phyloP scores from a whole-genome alignment of 2,888 invertebrate genomes.

The Agrotis exclamationis region DNA sequence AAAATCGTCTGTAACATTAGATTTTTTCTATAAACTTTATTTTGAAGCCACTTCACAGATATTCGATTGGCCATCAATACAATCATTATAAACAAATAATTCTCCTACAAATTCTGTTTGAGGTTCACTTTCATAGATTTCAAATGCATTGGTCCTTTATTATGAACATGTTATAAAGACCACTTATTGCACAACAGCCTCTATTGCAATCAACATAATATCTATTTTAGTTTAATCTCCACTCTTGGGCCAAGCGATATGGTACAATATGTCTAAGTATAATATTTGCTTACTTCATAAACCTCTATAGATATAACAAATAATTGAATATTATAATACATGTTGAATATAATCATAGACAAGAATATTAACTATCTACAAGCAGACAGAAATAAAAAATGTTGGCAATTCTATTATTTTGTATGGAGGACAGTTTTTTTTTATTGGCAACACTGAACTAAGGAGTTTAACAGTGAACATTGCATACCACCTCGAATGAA shows the following conservation, averaged over 20 bases:
- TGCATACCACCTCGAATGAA: constrained; percentile 40
- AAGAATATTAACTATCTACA: constrained; percentile 66
- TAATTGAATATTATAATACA: constrained; percentile 58
- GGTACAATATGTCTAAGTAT: constrained; percentile 59
- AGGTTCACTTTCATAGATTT: constrained; percentile 47
- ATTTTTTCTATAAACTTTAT: constrained; percentile 5
- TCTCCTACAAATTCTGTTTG: constrained; percentile 43
- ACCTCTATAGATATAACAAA: constrained; percentile 65
- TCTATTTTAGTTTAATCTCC: constrained; percentile 43
- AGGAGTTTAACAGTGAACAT: constrained; percentile 36
- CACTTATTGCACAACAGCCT: constrained; percentile 58
- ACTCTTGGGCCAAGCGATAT: constrained; percentile 59
- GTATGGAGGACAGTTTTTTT: constrained; percentile 65
- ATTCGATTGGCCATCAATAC: constrained; percentile 17
- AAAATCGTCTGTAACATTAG: background rate
- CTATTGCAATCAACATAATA: constrained; percentile 45
- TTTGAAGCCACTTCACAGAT: constrained; percentile 47
- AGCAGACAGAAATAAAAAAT: constrained; percentile 59
- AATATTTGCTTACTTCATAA: constrained; percentile 61
- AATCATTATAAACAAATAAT: constrained; percentile 46
- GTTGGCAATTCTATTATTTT: constrained; percentile 64
- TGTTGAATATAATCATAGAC: constrained; percentile 58
- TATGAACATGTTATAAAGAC: constrained; percentile 55
- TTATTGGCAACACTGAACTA: constrained; percentile 63
- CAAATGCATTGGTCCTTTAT: constrained; percentile 63